Percentiles rank a stretch among this genome's conserved stretches.
phyloP scores from a whole-genome alignment of 2,113 vertebrate genomes.

The Mystacornis crossleyi region DNA sequence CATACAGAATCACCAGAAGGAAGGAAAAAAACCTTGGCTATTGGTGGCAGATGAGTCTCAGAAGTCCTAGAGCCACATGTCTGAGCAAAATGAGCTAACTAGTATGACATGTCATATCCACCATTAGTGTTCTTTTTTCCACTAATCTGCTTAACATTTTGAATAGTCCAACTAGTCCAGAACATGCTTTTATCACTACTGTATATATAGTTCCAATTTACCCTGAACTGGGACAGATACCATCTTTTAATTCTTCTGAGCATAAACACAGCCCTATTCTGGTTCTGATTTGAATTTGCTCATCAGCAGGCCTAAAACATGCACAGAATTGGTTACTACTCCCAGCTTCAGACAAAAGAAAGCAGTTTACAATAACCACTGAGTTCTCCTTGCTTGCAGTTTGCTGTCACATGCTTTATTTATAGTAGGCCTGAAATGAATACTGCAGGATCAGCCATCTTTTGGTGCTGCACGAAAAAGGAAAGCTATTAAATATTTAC shows the following conservation, averaged over 20 bases:
- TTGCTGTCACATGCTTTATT: conserved; percentile 55
- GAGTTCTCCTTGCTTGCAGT: not conserved
- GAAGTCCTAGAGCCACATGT: not conserved
- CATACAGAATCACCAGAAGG: not conserved
- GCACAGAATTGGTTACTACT: not conserved
- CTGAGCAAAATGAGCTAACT: not conserved
- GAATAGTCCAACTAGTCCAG: not conserved
- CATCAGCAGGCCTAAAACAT: not conserved
- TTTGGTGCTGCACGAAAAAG: not conserved
- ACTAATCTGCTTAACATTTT: not conserved
- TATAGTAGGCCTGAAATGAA: conserved; percentile 50
- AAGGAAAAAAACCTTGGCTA: not conserved
- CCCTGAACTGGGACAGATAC: not conserved
- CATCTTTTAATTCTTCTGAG: not conserved
- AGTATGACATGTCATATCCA: not conserved
- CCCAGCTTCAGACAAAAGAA: conserved; percentile 32
- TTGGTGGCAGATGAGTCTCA: not conserved
- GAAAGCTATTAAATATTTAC: conserved; percentile 54
- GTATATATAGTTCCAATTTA: not conserved
- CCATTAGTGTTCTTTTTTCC: not conserved
- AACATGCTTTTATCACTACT: not conserved
- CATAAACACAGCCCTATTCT: not conserved
- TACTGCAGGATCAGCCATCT: conserved; percentile 40
- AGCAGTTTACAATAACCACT: conserved; percentile 15
- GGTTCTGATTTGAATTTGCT: not conserved